Base-by-base conservation (phyloP, 2,888 invertebrate genomes). In the Lepidocyrtinus sp. region DNA sequence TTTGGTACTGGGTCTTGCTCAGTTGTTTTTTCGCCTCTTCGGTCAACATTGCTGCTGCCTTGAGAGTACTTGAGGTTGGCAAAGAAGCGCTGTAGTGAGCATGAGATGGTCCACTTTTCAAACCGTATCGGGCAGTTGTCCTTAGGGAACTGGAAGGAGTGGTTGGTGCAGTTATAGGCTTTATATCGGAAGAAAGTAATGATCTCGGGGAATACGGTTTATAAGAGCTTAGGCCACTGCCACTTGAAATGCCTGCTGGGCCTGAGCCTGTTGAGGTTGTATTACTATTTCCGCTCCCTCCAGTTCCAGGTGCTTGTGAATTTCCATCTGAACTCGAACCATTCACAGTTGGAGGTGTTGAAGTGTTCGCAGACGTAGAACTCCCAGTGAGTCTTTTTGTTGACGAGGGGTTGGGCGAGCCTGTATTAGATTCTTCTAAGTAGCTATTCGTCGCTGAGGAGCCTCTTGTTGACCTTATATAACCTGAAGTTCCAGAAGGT, bases 91-190 rank as follows among this genome's bases (percentile, higher is more conserved):
- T 85, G 70, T 85, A 85, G 55, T 81, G 84, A 9, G 84, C 75
- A 68, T 83, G 81, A 2, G 85, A 76, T 25, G 82, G 69, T 15
- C 85, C 84, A 55, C 82, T 85, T 71, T 82, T 73, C 9, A 86
- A 72, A 12, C 85, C 85, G 75, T 82, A 85, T 59, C 86, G 55
- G 25, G 85, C 80, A 1, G 84, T 83, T 7, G 85, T 80, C 61
- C 85, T 79, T 25, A 86, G 72, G 61, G 86, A 85, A 67, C 83
- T 84, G 27, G 84, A 81, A 24, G 82, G 82, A 45, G 83, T 68
- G 21, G 79, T 27, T 15, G 84, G 70, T 2, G 74, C 63, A 17
- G 65, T 74, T 22, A 84, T 59, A n/a, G 80, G 65, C 26, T 78
- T 79, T 17, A 76, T 69, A 0, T 76, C 76, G 2, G 64, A 7